Percentiles rank a stretch among this genome's conserved stretches.
Evolutionary conservation across 2,797 vertebrate genomes (phyloP).

Genomic region (Varecia variegata): DNA sequence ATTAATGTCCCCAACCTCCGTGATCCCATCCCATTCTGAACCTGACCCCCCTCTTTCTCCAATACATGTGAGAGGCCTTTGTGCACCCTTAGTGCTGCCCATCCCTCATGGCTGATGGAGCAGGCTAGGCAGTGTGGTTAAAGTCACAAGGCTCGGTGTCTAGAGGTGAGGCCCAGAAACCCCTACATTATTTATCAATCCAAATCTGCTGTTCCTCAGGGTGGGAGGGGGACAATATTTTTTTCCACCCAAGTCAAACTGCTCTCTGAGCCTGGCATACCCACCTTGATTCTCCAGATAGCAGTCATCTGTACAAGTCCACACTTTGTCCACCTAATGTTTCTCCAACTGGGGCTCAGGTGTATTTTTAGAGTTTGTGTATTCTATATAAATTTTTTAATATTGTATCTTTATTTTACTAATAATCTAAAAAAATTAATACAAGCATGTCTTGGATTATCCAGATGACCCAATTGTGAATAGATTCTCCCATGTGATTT

Average conservation of each 20-base stretch:
- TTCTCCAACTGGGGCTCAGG: not conserved
- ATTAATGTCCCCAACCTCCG: not conserved
- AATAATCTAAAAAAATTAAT: not conserved
- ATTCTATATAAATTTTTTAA: not conserved
- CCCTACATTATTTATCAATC: not conserved
- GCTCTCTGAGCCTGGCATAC: not conserved
- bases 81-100: not conserved
- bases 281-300: not conserved
- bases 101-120: not conserved
- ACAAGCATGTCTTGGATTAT: not conserved
- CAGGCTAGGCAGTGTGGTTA: not conserved
- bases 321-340: not conserved
- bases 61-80: not conserved
- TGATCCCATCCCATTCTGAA: no score
- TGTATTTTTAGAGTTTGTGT: not conserved
- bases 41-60: not conserved
- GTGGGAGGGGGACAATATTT: not conserved
- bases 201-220: not conserved
- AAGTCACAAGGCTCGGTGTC: not conserved
- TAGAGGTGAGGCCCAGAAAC: not conserved
- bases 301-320: not conserved
- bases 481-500: not conserved
- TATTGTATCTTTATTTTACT: not conserved
- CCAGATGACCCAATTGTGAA: not conserved
- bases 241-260: not conserved